Evolutionary conservation across 2,113 vertebrate genomes (phyloP), one percentile per base, ranked within the genome.

Genomic region (Rhabdomys dilectus): DNA sequence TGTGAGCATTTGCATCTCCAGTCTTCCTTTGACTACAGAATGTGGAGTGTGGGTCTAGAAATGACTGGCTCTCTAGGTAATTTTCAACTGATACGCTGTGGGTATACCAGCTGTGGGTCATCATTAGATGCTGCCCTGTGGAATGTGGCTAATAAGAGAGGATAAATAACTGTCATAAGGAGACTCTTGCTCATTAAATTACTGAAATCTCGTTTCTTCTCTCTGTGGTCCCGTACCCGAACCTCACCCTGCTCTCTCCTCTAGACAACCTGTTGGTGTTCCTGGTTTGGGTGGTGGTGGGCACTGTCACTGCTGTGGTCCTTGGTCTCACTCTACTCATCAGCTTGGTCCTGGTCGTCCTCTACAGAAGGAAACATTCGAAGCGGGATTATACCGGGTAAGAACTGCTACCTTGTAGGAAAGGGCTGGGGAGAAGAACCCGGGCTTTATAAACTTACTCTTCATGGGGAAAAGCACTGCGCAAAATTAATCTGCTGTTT

Each of bases 321-420:
- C 96, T 99, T 3, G 98, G 99, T 72, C 98, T 99, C 94, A 96
- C 99, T 85, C 97, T 99, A 97, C 98, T 99, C 96, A 98, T 99
- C 72, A 98, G 98, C 66, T 94, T 98, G 97, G 97, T 98, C 19
- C 98, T 99, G 96, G 99, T 99, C 97, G 88, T 99, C 60, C 97
- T 99, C 96, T 99, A 99, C 94, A 99, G 99, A 98, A 98, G 99
- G 98, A 99, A 98, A 91, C 99, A 98, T 96, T 98, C 98, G 62
- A 99, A 98, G 96, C 99, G 98, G 73, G 98, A 99, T 78, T 99
- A 99, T 34, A 98, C 99, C 96, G 99, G 99, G 99, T 99, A 98
- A 99, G 99, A 97, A 82, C 88, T 73, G 0, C 11, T 82, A 7
- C 56, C 82, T 73, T 34, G 0, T 1, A 21, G 48, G 64, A 75